Conservation (phyloP, 1,140 invertebrate species). For the Drosophila truncata region DNA sequence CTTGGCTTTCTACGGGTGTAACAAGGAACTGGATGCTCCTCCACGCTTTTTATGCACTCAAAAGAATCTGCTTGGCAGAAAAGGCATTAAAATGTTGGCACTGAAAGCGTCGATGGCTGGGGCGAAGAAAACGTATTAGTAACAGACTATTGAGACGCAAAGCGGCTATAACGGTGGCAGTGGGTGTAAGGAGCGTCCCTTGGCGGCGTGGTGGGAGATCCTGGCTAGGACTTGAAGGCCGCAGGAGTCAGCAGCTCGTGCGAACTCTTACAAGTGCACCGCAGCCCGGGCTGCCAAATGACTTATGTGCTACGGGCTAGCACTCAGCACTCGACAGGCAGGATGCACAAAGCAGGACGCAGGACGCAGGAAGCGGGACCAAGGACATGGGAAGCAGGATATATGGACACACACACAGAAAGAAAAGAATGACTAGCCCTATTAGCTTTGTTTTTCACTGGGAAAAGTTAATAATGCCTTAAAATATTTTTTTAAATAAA, state of each 20-base stretch:
- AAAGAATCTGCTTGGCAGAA: constrained; percentile 75
- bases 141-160: constrained; percentile 81
- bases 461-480: not conserved
- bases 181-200: not conserved
- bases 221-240: constrained; percentile 33
- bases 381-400: constrained; percentile 31
- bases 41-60: constrained; percentile 75
- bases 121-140: constrained; percentile 75
- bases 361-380: constrained; percentile 27
- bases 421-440: not conserved
- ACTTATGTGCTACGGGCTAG: constrained; percentile 77
- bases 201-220: constrained; percentile 2
- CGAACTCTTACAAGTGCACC: constrained; percentile 75
- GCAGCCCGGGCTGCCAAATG: constrained; percentile 59
- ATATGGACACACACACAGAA: constrained; percentile 18
- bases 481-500: not conserved
- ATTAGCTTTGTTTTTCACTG: not conserved
- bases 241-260: constrained; percentile 57
- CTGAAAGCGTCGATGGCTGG: constrained; percentile 48
- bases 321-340: constrained; percentile 48
- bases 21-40: constrained; percentile 4
- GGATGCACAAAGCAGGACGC: constrained; percentile 27
- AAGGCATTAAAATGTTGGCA: constrained; percentile 81
- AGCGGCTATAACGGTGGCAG: constrained; percentile 42
- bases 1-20: constrained; percentile 21